Base-by-base conservation (phyloP, 2,113 vertebrate genomes). In the Polyodon spathula region DNA sequence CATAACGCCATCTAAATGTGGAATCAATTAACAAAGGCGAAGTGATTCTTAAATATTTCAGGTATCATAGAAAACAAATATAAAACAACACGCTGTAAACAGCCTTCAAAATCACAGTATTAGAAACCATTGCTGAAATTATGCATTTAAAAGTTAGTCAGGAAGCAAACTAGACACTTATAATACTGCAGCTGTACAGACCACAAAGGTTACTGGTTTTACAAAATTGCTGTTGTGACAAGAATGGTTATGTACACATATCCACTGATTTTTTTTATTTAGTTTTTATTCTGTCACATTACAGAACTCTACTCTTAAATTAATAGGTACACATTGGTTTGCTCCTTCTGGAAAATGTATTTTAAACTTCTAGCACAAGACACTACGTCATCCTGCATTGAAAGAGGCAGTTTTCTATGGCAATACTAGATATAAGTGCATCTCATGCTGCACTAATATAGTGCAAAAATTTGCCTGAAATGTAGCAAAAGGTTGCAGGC, bases 361-460 rank as follows among this genome's bases (percentile, higher is more conserved):
- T 56, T 69, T 74, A 74, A 70, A 82, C 78, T 87, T 78, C 80
- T 81, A 82, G 86, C 80, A 85, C 87, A 84, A 88, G 83, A 84
- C 76, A 78, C 74, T 79, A 76, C 74, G 81, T 76, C 74, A 82
- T 90, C 83, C 86, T 86, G 83, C 77, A 61, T 78, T 85, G 88
- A 89, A 85, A 90, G 90, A 91, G 88, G 88, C 87, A 83, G 86
- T 89, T 89, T 74, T 89, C 81, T 88, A 90, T 90, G 92, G 91
- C 90, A 89, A 89, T 83, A 84, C 80, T 87, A 89, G 86, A 88
- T 88, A 86, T 86, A 79, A 91, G 84, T 90, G 89, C 90, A 91
- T 92, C 91, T 89, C 92, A 90, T 89, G 90, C 91, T 91, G 95
- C 96, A 97, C 96, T 98, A 98, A 98, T 94, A 95, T 98, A 98